Conservation (phyloP, 92 coral and sea anemone genomes). For the Galaxea fascicularis region DNA sequence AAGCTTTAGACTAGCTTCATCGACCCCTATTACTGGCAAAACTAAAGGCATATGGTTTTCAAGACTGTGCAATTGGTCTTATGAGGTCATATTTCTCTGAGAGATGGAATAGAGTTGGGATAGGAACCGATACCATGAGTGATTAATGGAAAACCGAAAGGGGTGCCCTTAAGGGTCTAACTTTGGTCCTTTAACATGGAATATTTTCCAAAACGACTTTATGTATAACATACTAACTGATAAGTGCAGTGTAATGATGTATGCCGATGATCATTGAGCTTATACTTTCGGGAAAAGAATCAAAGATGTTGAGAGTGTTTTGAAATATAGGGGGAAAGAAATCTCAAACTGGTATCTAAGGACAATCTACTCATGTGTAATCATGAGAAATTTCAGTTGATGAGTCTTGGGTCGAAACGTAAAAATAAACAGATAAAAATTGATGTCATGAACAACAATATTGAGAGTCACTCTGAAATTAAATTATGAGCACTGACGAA, state of each 20-base stretch:
- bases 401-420: conserved; percentile 1
- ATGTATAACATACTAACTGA: neutral
- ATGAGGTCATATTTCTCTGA: conserved; percentile 27
- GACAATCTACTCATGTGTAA: conserved; percentile 14
- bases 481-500: conserved; percentile 13
- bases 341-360: conserved; percentile 12
- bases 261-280: conserved; percentile 7
- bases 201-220: conserved; percentile 28
- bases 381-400: neutral
- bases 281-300: conserved; percentile 2
- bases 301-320: conserved; percentile 9
- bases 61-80: conserved; percentile 9
- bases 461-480: neutral
- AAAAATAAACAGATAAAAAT: conserved; percentile 9
- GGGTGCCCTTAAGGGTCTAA: conserved; percentile 39
- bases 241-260: conserved; percentile 25
- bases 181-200: conserved; percentile 25
- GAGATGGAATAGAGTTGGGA: conserved; percentile 12
- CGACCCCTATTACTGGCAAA: conserved; percentile 6
- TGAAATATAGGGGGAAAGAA: neutral
- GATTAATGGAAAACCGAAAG: conserved; percentile 8
- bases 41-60: conserved; percentile 35
- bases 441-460: neutral
- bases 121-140: conserved; percentile 25
- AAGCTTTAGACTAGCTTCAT: neutral